These are phyloP conservation scores for Eupsilia transversa DNA, from an alignment of 2,888 invertebrate genomes.

Conservation along the genomic window DNA sequence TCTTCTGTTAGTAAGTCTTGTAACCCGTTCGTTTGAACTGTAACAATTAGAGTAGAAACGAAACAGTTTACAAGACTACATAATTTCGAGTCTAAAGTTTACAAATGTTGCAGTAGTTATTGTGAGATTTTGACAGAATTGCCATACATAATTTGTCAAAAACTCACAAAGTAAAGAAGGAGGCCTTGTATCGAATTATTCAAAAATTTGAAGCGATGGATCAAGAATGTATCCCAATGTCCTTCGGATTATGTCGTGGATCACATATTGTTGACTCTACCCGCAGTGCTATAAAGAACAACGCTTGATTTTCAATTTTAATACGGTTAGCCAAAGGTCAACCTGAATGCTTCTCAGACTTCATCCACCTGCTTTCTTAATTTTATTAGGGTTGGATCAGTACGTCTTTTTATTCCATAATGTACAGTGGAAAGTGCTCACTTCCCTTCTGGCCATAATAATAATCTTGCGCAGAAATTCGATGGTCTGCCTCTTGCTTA, in stretches of 20 bases:
- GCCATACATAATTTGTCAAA: background rate
- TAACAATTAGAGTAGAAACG: background rate
- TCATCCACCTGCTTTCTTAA: background rate
- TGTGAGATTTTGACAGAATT: background rate
- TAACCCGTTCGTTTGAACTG: no score
- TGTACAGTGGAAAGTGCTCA: background rate
- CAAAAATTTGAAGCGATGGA: no score
- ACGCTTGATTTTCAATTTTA: background rate
- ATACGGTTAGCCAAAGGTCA: background rate
- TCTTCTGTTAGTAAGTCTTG: no score
- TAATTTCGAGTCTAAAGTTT: background rate
- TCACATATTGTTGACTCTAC: background rate
- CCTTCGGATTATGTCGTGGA: background rate
- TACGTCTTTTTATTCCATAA: background rate
- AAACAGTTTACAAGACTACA: background rate
- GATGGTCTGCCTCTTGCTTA: background rate
- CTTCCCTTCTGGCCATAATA: background rate
- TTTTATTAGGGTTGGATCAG: background rate
- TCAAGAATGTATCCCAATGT: background rate
- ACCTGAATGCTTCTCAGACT: background rate
- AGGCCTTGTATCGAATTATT: background rate
- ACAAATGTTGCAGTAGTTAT: background rate
- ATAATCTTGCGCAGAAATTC: background rate
- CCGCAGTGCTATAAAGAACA: background rate
- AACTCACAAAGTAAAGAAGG: background rate